Evolutionary conservation across 2,888 invertebrate species (phyloP).

Genomic region (Adineta ricciae): DNA sequence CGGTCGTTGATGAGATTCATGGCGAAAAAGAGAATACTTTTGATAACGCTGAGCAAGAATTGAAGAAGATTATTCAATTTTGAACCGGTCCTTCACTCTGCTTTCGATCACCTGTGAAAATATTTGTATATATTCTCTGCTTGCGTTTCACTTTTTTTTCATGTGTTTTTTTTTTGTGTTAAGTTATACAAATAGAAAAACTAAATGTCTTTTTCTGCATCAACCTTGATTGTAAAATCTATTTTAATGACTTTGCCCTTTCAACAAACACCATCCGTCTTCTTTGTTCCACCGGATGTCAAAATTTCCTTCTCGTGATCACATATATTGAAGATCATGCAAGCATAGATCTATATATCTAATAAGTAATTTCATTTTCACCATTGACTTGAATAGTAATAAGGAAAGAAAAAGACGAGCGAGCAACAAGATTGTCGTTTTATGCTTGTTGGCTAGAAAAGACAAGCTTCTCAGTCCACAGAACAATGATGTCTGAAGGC

Average conservation of each 20-base stretch:
- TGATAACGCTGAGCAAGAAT: not conserved
- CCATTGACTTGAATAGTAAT: not conserved
- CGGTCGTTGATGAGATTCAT: not conserved
- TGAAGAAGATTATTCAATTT: not conserved
- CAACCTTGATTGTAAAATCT: no score
- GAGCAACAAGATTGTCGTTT: no score
- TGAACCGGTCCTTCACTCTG: not conserved
- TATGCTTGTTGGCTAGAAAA: not conserved
- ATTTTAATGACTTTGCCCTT: not conserved
- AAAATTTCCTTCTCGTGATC: not conserved
- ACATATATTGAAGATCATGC: not conserved
- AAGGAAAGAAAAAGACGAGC: not conserved
- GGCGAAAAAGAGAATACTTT: not conserved
- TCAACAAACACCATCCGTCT: not conserved
- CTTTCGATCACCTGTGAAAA: not conserved
- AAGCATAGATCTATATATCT: not conserved
- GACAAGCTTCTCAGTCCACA: not conserved
- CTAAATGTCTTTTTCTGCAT: no score
- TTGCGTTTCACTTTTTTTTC: not conserved
- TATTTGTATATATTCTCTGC: not conserved
- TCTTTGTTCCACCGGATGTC: not conserved
- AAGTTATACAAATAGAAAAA: not conserved
- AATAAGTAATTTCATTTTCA: not conserved
- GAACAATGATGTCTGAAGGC: not conserved
- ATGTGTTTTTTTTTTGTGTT: no score